Evolutionary conservation across 1,140 invertebrate genomes (phyloP), one percentile per base, ranked within the genome.

Genomic region (Eufriesea mexicana): DNA sequence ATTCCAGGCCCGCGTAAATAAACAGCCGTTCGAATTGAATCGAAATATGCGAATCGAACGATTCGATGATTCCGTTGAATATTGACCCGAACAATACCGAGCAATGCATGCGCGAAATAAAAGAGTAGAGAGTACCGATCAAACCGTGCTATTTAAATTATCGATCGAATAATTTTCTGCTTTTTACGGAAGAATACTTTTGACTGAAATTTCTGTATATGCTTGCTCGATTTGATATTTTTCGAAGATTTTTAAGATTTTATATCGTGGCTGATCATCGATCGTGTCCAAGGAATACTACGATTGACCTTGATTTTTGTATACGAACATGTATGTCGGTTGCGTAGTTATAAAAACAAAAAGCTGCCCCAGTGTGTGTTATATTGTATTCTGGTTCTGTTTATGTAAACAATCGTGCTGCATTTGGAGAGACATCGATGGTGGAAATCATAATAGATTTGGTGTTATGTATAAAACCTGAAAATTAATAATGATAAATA

Each of bases 201-300:
- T 42, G 28, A 6, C 35, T 42, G 12, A 25, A 55, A 25, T 35
- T 66, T 35, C 28, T 62, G 10, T 20, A 35, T n/a, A 18, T 45
- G 12, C 2, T 18, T 12, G 10, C 35, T 68, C 47, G 47, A n/a
- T 64, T 18, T 55, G 72, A 86, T 75, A 66, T 61, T 62, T 61
- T 51, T 55, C 47, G 16, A 70, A 71, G 57, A 51, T 73, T 55
- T 23, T 55, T 55, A 35, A 35, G 35, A 4, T 7, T 6, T 35
- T 66, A 54, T 66, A 18, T 18, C n/a, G 20, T 10, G 61, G 23
- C 42, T 85, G 79, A 86, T 86, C 85, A 78, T 86, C 68, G 73
- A 4, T 72, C 25, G 28, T 25, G 35, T 68, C 67, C 61, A 62
- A 71, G 54, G 45, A 55, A 49, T 28, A 59, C 78, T 73, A 35